A percentile compares a stretch with the other conserved stretches of the same genome.
Evolutionary conservation across 2,797 vertebrate genomes (phyloP).

Genomic region (Odontamblyopus rebecca): DNA sequence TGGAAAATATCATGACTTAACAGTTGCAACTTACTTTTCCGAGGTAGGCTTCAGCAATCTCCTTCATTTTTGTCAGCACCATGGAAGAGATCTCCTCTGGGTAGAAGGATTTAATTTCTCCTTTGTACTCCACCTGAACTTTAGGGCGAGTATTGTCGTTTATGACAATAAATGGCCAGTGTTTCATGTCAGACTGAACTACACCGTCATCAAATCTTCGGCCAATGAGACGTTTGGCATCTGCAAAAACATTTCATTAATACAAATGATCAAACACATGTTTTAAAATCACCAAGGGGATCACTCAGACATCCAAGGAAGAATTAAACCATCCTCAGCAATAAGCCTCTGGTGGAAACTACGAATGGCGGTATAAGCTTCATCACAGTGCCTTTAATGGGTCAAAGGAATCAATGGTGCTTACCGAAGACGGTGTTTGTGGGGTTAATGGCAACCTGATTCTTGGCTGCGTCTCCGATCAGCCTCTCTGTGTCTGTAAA

Average conservation of each 20-base stretch:
- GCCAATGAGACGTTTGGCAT: conserved; percentile 95
- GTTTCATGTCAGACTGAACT: conserved; percentile 85
- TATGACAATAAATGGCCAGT: conserved; percentile 81
- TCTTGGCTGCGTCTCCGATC: conserved; percentile 96
- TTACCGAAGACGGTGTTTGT: conserved; percentile 96
- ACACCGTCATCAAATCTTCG: conserved; percentile 91
- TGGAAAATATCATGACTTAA: too few relatives aligned
- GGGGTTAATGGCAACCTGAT: conserved; percentile 98
- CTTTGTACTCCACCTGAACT: conserved; percentile 82
- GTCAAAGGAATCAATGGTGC: conserved; percentile 11
- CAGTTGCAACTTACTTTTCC: conserved; percentile 83
- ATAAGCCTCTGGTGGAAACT: too few relatives aligned
- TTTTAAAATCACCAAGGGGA: too few relatives aligned
- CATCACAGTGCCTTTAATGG: not conserved
- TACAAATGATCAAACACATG: too few relatives aligned
- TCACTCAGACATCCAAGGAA: too few relatives aligned
- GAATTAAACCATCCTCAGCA: too few relatives aligned
- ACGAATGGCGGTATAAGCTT: not conserved
- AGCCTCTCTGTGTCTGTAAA: conserved; percentile 92
- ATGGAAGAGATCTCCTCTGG: conserved; percentile 82
- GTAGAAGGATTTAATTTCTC: conserved; percentile 76
- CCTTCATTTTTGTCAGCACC: conserved; percentile 84
- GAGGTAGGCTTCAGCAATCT: conserved; percentile 82
- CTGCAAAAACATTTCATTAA: conserved; percentile 58
- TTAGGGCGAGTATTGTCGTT: conserved; percentile 78